Evolutionary conservation across 1,140 invertebrate species (phyloP).

Genomic region (Drosophila nigromelanica): DNA sequence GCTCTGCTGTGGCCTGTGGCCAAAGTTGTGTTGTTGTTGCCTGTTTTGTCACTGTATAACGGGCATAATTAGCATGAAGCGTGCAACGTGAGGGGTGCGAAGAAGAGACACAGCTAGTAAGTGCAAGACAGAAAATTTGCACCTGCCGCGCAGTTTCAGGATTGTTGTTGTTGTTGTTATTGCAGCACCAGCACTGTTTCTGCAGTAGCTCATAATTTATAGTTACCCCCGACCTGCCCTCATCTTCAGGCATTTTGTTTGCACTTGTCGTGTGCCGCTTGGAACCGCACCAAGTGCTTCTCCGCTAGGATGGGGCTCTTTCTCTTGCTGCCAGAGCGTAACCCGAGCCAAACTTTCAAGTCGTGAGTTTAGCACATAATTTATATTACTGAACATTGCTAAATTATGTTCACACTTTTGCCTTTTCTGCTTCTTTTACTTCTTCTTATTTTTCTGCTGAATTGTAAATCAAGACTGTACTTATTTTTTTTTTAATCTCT

Average conservation of each 20-base stretch:
- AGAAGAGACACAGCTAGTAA: not conserved
- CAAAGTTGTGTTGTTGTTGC: conserved; percentile 18
- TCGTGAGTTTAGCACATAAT: conserved; percentile 29
- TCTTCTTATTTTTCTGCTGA: conserved; percentile 2
- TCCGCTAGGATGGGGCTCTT: not conserved
- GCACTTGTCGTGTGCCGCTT: not conserved
- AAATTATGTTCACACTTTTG: conserved; percentile 70
- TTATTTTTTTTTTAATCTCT: conserved; percentile 22
- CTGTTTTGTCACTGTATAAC: conserved; percentile 48
- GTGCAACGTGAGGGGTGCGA: not conserved
- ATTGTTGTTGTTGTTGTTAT: conserved; percentile 31
- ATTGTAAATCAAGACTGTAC: conserved; percentile 77
- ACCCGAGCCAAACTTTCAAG: conserved; percentile 26
- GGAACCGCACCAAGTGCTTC: too few species aligned
- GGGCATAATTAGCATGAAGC: conserved; percentile 65
- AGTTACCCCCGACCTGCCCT: conserved; percentile 5
- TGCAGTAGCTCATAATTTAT: conserved; percentile 60
- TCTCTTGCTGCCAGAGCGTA: conserved; percentile 23
- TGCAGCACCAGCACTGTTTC: not conserved
- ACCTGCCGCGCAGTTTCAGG: conserved; percentile 20
- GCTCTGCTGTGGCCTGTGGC: conserved; percentile 15
- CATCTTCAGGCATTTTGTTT: too few species aligned
- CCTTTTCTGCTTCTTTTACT: not conserved
- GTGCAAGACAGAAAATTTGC: conserved; percentile 12
- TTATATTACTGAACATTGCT: conserved; percentile 30